Conservation (phyloP, 2,797 vertebrate species). For the Gadopsis marmoratus region DNA sequence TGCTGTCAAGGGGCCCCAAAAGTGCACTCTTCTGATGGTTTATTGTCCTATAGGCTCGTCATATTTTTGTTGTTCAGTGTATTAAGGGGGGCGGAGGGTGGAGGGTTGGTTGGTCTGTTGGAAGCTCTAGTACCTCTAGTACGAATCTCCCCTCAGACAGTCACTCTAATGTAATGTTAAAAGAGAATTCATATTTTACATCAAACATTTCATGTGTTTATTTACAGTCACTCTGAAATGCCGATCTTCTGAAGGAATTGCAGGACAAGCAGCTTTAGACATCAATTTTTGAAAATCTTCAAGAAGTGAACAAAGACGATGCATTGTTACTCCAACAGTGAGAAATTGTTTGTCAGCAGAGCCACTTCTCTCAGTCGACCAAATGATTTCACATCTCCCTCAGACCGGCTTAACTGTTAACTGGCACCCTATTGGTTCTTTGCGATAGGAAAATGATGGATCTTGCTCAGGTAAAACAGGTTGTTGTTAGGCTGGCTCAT, state of each 20-base stretch:
- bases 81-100: too few species aligned
- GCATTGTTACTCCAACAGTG: neutral
- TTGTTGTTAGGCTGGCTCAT: conserved; percentile 28
- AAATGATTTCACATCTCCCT: conserved; percentile 50
- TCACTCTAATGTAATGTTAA: neutral
- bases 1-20: neutral
- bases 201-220: conserved; percentile 1
- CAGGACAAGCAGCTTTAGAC: neutral
- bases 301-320: conserved; percentile 26
- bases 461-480: conserved; percentile 54
- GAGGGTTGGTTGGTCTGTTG: neutral
- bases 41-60: neutral
- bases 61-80: neutral
- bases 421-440: conserved; percentile 40
- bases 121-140: neutral
- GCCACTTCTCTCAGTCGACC: conserved; percentile 29
- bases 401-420: conserved; percentile 40
- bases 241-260: conserved; percentile 1
- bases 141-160: neutral
- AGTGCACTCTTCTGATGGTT: neutral
- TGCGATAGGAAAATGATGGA: conserved; percentile 44
- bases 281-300: neutral
- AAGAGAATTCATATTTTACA: neutral
- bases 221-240: neutral
- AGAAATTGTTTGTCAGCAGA: conserved; percentile 46